Percentiles rank a stretch among this genome's conserved stretches.
Evolutionary conservation across 2,113 vertebrate genomes (phyloP).

Genomic region (Grus americana): DNA sequence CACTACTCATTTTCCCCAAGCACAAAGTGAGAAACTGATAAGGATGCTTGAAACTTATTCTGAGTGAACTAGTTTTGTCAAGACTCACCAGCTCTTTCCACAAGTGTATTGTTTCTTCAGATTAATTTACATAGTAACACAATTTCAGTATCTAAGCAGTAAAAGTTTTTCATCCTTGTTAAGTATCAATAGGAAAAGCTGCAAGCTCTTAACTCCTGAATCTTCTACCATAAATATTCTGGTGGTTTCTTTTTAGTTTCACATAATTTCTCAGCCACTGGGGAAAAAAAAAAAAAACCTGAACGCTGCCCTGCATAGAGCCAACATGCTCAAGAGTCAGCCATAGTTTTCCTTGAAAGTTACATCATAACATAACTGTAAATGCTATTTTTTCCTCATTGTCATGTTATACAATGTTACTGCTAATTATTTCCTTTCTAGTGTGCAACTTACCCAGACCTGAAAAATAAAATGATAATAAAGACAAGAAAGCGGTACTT

Average conservation of each 20-base stretch:
- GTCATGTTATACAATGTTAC: not conserved
- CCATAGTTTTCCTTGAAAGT: not conserved
- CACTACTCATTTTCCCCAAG: not conserved
- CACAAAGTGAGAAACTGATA: rapidly evolving
- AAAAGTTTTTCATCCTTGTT: not conserved
- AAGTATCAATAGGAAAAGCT: too few relatives aligned
- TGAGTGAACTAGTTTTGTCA: not conserved
- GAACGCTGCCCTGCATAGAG: not conserved
- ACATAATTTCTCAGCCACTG: not conserved
- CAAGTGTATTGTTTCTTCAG: not conserved
- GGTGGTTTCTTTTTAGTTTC: not conserved
- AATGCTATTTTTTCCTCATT: not conserved
- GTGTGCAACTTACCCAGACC: not conserved
- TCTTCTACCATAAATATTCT: not conserved
- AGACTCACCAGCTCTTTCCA: not conserved
- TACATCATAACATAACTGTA: not conserved
- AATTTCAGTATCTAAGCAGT: not conserved
- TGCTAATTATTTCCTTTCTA: not conserved
- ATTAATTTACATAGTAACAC: not conserved
- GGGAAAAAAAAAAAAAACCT: not conserved
- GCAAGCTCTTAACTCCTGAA: not conserved
- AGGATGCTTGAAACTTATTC: not conserved
- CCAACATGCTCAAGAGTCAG: not conserved
- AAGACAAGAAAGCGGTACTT: not conserved
- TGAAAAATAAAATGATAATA: not conserved